These are phyloP conservation scores for Athene noctua DNA, from an alignment of 2,113 vertebrate species.

Conservation along the genomic window DNA sequence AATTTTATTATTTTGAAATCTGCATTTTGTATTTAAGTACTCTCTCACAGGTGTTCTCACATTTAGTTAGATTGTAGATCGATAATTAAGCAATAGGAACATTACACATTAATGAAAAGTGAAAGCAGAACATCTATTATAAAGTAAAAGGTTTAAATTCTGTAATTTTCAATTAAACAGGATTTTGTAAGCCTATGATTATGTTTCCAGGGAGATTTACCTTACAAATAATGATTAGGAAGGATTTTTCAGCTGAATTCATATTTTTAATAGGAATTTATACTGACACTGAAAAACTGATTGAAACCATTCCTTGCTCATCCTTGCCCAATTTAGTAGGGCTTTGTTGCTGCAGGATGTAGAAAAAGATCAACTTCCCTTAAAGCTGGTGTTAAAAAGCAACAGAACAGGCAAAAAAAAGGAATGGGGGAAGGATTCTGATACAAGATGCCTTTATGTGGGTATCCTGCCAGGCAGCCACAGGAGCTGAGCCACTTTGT, in stretches of 20 bases:
- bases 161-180: not conserved
- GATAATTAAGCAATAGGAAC: not conserved
- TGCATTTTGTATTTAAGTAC: not conserved
- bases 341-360: not conserved
- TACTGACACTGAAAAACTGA: not conserved
- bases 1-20: not conserved
- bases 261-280: not conserved
- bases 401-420: not conserved
- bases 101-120: not conserved
- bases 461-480: not conserved
- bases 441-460: not conserved
- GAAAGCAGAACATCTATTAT: not conserved
- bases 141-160: not conserved
- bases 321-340: not conserved
- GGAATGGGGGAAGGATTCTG: not conserved
- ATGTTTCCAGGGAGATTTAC: not conserved
- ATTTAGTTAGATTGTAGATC: not conserved
- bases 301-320: not conserved
- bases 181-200: not conserved
- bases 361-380: not conserved
- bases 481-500: not conserved
- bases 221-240: not conserved
- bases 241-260: not conserved
- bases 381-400: not conserved
- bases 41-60: not conserved